phyloP scores from a whole-genome alignment of 2,113 vertebrate species.

The Oryzias celebensis region DNA sequence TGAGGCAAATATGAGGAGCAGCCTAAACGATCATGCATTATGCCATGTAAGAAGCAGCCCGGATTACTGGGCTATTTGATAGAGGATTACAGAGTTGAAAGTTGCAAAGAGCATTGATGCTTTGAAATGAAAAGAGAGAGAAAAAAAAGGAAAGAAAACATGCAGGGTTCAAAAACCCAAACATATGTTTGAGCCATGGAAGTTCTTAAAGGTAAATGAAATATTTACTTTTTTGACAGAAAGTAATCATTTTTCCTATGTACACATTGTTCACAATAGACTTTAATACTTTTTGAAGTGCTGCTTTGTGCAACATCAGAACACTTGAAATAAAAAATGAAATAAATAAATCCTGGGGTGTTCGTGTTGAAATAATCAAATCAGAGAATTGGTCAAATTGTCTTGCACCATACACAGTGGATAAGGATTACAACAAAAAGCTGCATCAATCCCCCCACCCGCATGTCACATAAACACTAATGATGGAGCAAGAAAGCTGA shows the following conservation, averaged over 20 bases:
- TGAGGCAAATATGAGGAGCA: constrained; percentile 53
- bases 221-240: not conserved
- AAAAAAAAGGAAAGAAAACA: constrained; percentile 19
- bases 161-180: constrained; percentile 29
- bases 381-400: constrained; percentile 6
- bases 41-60: constrained; percentile 65
- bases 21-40: constrained; percentile 71
- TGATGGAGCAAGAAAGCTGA: constrained; percentile 44
- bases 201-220: not conserved
- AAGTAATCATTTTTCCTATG: not conserved
- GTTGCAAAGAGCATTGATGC: constrained; percentile 73
- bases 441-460: constrained; percentile 34
- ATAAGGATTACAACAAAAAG: constrained; percentile 51
- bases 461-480: constrained; percentile 46
- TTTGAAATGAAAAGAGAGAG: constrained; percentile 46
- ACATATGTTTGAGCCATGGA: constrained; percentile 14
- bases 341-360: constrained; percentile 4
- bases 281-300: not conserved
- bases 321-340: not conserved
- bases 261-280: not conserved
- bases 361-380: constrained; percentile 7
- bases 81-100: constrained; percentile 76
- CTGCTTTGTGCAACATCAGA: not conserved
- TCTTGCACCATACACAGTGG: constrained; percentile 24
- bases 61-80: constrained; percentile 72